A percentile compares a stretch with the other conserved stretches of the same genome.
Evolutionary conservation across 2,888 invertebrate species (phyloP).

Genomic region (Eristalis tenax): DNA sequence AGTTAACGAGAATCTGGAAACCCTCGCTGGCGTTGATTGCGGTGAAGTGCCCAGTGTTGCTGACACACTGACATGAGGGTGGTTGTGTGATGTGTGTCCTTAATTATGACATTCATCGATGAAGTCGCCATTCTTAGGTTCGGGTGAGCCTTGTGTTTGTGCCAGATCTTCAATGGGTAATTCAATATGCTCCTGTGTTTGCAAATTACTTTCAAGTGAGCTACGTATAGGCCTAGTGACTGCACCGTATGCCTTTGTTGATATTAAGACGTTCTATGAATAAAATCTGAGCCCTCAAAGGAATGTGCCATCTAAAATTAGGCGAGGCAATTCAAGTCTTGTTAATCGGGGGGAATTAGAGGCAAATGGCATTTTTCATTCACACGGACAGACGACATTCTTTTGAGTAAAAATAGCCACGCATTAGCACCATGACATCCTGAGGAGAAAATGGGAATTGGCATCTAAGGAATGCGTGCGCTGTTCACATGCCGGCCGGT

Average conservation of each 20-base stretch:
- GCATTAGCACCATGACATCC: constrained; percentile 63
- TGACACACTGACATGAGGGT: constrained; percentile 27
- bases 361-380: constrained; percentile 18
- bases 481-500: constrained; percentile 2
- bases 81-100: constrained; percentile 20
- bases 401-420: constrained; percentile 56
- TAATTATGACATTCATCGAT: constrained; percentile 61
- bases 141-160: constrained; percentile 47
- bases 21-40: constrained; percentile 17
- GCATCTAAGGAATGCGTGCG: constrained; percentile 59
- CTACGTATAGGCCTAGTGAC: constrained; percentile 9
- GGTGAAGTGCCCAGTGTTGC: constrained; percentile 25
- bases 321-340: constrained; percentile 18
- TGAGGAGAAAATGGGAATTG: constrained; percentile 49
- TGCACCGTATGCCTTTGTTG: constrained; percentile 9
- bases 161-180: constrained; percentile 42
- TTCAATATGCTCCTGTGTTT: constrained; percentile 43
- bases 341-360: constrained; percentile 47
- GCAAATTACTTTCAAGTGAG: constrained; percentile 21
- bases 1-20: constrained; percentile 47
- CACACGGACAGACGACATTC: constrained; percentile 56
- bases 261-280: constrained; percentile 15
- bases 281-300: constrained; percentile 10
- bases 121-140: constrained; percentile 22
- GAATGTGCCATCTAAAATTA: constrained; percentile 13